Percentiles rank a stretch among this genome's conserved stretches.
phyloP scores from a whole-genome alignment of 2,797 vertebrate species.

The Oreortyx pictus region DNA sequence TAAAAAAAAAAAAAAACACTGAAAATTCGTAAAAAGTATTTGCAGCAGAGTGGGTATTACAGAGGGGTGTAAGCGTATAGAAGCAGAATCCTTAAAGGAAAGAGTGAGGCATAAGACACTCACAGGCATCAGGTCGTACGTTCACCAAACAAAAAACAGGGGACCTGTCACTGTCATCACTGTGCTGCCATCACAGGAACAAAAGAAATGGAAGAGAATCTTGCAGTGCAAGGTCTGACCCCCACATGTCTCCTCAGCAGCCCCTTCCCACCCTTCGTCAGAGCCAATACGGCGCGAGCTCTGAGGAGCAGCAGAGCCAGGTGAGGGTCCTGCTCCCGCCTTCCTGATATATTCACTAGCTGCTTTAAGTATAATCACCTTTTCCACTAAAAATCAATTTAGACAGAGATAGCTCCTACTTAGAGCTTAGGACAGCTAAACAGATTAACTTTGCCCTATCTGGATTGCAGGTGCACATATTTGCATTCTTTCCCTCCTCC shows the following conservation, averaged over 20 bases:
- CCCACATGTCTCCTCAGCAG: not conserved
- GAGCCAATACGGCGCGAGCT: not conserved
- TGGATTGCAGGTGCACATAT: accelerated
- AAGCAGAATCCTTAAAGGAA: not conserved
- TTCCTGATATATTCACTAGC: not conserved
- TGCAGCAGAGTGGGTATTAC: not conserved
- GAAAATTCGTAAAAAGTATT: not conserved
- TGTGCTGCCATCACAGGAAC: not conserved
- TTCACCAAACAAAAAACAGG: accelerated
- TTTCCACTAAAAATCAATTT: not conserved
- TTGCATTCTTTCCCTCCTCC: not conserved
- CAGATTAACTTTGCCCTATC: not conserved
- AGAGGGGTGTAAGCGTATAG: not conserved
- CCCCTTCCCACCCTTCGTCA: not conserved
- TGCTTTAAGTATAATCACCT: not conserved
- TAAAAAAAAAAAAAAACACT: not conserved
- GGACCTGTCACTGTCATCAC: not conserved
- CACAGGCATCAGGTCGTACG: accelerated
- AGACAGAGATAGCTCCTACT: not conserved
- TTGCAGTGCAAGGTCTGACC: not conserved
- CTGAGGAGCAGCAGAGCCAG: not conserved
- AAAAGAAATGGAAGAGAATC: not conserved
- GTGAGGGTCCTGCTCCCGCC: not conserved
- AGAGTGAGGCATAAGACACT: not conserved
- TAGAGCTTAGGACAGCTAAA: not conserved